Conservation (phyloP, 2,888 invertebrate genomes). For the Tetropium fuscum region DNA sequence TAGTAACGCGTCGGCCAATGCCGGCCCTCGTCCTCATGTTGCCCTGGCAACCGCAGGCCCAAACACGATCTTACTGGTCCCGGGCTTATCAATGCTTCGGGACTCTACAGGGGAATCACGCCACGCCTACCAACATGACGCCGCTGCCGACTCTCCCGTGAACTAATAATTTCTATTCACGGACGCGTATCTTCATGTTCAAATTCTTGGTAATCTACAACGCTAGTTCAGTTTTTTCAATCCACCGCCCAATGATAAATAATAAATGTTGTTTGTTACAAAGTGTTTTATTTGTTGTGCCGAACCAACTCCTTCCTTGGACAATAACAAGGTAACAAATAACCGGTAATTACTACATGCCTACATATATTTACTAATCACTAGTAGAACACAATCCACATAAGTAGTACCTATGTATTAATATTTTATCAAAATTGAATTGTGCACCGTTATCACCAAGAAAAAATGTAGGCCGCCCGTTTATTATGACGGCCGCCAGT, state of each 20-base stretch:
- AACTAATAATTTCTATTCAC: constrained; percentile 52
- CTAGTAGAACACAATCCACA: no score
- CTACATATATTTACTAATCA: no score
- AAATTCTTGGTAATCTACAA: constrained; percentile 40
- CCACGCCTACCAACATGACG: constrained; percentile 40
- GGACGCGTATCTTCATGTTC: constrained; percentile 46
- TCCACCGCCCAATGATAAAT: background rate
- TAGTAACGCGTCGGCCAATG: constrained; percentile 56
- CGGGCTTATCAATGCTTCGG: constrained; percentile 35
- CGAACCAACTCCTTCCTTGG: background rate
- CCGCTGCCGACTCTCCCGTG: constrained; percentile 46
- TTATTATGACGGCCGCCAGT: no score
- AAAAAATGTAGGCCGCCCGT: no score
- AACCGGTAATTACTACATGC: background rate
- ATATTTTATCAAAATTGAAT: no score
- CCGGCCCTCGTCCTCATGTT: constrained; percentile 38
- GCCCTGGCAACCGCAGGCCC: constrained; percentile 51
- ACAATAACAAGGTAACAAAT: constrained; percentile 6
- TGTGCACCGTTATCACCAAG: no score
- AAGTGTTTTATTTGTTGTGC: constrained; percentile 25
- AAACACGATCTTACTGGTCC: constrained; percentile 50
- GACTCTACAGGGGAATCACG: constrained; percentile 39
- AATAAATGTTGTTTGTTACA: constrained; percentile 25
- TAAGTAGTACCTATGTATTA: no score
- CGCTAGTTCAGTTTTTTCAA: constrained; percentile 24